These are phyloP conservation scores for Chascanopsetta lugubris DNA, from an alignment of 2,113 vertebrate species.

Conservation along the genomic window DNA sequence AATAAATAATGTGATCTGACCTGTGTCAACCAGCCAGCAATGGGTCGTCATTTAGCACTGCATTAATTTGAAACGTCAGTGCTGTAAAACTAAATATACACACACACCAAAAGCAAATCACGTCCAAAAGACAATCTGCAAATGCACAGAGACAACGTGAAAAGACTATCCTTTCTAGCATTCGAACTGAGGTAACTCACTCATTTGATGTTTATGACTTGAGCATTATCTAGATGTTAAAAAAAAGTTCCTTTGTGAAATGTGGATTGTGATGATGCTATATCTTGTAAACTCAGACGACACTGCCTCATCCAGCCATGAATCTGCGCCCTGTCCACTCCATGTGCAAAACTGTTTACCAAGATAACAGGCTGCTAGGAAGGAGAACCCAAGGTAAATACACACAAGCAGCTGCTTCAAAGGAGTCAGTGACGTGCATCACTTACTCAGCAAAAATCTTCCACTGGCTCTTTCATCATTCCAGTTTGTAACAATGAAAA, in stretches of 20 bases:
- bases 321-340: conserved; percentile 18
- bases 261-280: too few relatives aligned
- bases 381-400: conserved; percentile 26
- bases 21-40: conserved; percentile 1
- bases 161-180: too few relatives aligned
- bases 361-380: conserved; percentile 36
- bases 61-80: neutral
- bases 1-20: conserved; percentile 15
- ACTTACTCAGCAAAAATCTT: conserved; percentile 1
- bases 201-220: too few relatives aligned
- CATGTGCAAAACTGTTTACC: conserved; percentile 23
- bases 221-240: too few relatives aligned
- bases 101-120: too few relatives aligned
- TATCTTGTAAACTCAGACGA: neutral
- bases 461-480: conserved; percentile 10
- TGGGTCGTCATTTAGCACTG: conserved; percentile 3
- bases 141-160: too few relatives aligned
- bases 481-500: too few relatives aligned
- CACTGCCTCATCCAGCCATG: neutral
- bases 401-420: conserved; percentile 41
- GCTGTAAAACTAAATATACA: too few relatives aligned
- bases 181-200: too few relatives aligned
- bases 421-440: neutral
- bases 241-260: too few relatives aligned
- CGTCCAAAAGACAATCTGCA: too few relatives aligned